Base-by-base conservation (phyloP, 2,797 vertebrate genomes). In the Sciurus vulgaris region DNA sequence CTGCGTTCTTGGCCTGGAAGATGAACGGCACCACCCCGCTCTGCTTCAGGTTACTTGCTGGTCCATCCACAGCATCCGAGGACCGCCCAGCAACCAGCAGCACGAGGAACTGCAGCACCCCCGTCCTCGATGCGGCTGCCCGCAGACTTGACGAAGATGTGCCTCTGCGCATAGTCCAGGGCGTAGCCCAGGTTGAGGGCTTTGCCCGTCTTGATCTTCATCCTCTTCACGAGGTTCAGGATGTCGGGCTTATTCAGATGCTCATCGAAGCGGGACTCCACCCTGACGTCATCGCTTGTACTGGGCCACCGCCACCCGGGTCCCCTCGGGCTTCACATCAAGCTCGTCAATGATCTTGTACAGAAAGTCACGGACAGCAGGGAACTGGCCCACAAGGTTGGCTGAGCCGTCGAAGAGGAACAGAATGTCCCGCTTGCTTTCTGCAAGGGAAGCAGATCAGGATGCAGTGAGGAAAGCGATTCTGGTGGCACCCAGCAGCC, bases 341-440 rank as follows among this genome's bases (percentile, higher is more conserved):
- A 99, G 99, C 72, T 99, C 99, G 88, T 99, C 98, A 67, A 99
- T 99, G 1, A 99, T 97, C 98, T 98, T 99, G 87, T 98, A 97
- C 91, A 99, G 98, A 97, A 99, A 99, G 96, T 99, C 99, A 41
- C 98, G 98, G 95, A 99, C 98, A 2, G 97, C 95, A 30, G 97
- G 90, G 97, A 99, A 99, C 96, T 99, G 99, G 95, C 98, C 98
- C 97, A 97, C 96, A 74, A 99, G 98, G 95, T 98, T 99, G 96
- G 98, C 98, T 76, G 99, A 99, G 92, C 99, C 99, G 89, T 99
- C 99, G 89, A 99, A 99, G 97, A 99, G 99, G 98, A 99, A 99
- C 88, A 99, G 99, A 97, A 99, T 99, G 98, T 99, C 99, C 95
- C 99, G 99, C 98, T 99, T 99, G 98, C 59, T 98, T 95, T 98